Evolutionary conservation across 1,140 invertebrate species (phyloP).

Genomic region (Drosophila teissieri): DNA sequence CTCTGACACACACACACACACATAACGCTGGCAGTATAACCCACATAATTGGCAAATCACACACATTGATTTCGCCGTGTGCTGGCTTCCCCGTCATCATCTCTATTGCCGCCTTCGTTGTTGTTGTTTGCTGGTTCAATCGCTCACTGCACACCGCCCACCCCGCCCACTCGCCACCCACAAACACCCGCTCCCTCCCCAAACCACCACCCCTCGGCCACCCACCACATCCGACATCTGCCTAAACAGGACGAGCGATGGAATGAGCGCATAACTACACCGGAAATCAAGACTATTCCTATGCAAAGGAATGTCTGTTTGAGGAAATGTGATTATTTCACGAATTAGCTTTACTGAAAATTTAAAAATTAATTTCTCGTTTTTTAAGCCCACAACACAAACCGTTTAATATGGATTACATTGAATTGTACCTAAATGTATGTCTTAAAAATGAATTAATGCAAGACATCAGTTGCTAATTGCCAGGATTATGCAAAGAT

Average conservation of each 20-base stretch:
- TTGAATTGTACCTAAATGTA: too few relatives aligned
- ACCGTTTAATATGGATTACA: too few relatives aligned
- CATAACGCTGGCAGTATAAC: conserved; percentile 48
- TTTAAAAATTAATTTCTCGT: too few relatives aligned
- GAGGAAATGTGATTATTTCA: neutral
- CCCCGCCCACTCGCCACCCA: neutral
- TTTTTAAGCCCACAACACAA: too few relatives aligned
- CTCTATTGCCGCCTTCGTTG: conserved; percentile 37
- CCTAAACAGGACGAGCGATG: conserved; percentile 51
- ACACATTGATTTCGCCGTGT: conserved; percentile 79
- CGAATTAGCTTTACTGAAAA: neutral
- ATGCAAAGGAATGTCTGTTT: neutral
- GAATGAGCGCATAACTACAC: conserved; percentile 8
- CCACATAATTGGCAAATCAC: conserved; percentile 82
- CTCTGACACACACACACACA: neutral
- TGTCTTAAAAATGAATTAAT: too few relatives aligned
- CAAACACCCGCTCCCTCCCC: too few relatives aligned
- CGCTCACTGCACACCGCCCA: conserved; percentile 57
- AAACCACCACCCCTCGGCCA: neutral
- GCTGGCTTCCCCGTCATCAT: conserved; percentile 53
- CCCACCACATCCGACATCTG: conserved; percentile 74
- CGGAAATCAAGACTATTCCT: neutral
- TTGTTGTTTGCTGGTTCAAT: conserved; percentile 64
- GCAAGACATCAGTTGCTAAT: too few relatives aligned
- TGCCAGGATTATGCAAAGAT: too few relatives aligned